These are phyloP conservation scores for Rhinopithecus roxellana DNA, from an alignment of 2,113 vertebrate species.

Conservation along the genomic window DNA sequence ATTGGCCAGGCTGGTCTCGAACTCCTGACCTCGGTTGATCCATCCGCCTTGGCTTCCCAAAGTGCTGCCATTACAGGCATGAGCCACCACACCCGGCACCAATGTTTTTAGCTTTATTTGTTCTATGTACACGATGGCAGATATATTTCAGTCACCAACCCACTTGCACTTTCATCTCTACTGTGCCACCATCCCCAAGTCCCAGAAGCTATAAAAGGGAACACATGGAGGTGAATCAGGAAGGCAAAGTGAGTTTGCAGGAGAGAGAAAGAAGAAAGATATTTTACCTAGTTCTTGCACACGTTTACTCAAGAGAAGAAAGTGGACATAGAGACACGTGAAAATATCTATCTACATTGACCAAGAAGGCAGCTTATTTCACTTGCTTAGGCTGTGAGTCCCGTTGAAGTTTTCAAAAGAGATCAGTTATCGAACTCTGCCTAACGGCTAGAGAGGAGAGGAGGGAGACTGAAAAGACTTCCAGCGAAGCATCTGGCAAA, in stretches of 20 bases:
- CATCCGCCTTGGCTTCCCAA: too few relatives aligned
- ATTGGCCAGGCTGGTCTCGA: too few relatives aligned
- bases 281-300: not conserved
- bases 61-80: too few relatives aligned
- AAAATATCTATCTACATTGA: rapidly evolving
- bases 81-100: too few relatives aligned
- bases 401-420: not conserved
- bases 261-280: not conserved
- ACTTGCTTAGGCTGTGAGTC: not conserved
- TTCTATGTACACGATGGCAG: too few relatives aligned
- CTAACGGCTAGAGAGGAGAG: not conserved
- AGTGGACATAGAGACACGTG: not conserved
- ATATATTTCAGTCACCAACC: not conserved
- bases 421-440: not conserved
- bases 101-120: too few relatives aligned
- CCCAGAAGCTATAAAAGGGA: not conserved
- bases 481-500: not conserved
- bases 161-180: not conserved
- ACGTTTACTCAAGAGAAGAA: not conserved
- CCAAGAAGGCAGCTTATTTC: not conserved
- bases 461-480: not conserved
- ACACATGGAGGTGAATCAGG: rapidly evolving
- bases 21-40: too few relatives aligned
- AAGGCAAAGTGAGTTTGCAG: not conserved
- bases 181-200: rapidly evolving